Base-by-base conservation (phyloP, 2,113 vertebrate species). In the Danionella cerebrum region DNA sequence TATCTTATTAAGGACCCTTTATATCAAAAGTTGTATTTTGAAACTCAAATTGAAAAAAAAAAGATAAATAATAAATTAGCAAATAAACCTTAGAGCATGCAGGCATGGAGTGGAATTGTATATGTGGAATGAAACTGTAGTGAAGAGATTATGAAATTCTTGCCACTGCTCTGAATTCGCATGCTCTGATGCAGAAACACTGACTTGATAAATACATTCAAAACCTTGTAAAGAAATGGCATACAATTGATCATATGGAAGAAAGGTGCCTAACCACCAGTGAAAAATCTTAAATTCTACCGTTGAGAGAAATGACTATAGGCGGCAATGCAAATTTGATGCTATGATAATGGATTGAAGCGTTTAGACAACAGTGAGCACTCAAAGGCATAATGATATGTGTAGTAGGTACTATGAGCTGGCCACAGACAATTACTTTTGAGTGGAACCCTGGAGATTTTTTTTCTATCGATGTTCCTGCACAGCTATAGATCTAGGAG, bases 301-400 rank as follows among this genome's bases (percentile, higher is more conserved):
- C 9, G 38, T 39, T 66, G 48, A 31, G 50, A 50, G 50, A 66
- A n/a, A n/a, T n/a, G n/a, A n/a, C 14, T 19, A 53, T 29, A 65
- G 50, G 48, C 68, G 44, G 47, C 25, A 5, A 3, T 18, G 47
- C 24, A 22, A 55, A 41, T 36, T 19, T 36, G 39, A 38, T 39
- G 25, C 27, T 16, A 39, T 42, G 50, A 42, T 50, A 51, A 38
- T 53, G 50, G 63, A 67, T 11, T 10, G 8, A 22, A 12, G 19
- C 27, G 12, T 44, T n/a, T 18, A 0, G 21, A 54, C 35, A 54
- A 44, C 25, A 42, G 25, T 41, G 45, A 60, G 19, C 59, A 10
- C 29, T 35, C 42, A 48, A 22, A 48, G 19, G 29, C 12, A 48
- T 18, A 21, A 48, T 64, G 59, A 64, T 35, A 45, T 18, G 48